A percentile compares a stretch with the other conserved stretches of the same genome.
Evolutionary conservation across 2,113 vertebrate genomes (phyloP).

Genomic region (Ascaphus truei): DNA sequence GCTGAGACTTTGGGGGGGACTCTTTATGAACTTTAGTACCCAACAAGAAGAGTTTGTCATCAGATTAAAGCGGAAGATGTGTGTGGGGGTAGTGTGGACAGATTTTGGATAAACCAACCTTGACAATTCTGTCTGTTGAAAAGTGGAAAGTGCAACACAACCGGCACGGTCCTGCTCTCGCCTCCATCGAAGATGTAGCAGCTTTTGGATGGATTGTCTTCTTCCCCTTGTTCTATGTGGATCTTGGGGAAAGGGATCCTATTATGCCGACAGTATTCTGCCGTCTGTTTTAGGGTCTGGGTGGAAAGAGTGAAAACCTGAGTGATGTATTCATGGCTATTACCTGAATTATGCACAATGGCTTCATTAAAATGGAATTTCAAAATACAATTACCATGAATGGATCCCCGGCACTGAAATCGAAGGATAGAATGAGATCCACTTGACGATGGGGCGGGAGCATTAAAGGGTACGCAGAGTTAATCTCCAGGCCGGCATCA

Average conservation of each 20-base stretch:
- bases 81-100: too few species aligned
- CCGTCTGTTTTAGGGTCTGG: conserved; percentile 40
- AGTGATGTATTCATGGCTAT: neutral
- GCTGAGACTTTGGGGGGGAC: too few species aligned
- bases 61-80: too few species aligned
- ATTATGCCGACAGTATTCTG: conserved; percentile 30
- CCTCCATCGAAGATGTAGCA: conserved; percentile 44
- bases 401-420: conserved; percentile 52
- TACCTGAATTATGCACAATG: too few species aligned
- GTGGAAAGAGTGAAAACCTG: neutral
- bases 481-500: conserved; percentile 54
- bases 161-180: neutral
- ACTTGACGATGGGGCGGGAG: conserved; percentile 29
- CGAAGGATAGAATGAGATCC: conserved; percentile 56
- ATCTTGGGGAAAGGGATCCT: conserved; percentile 40
- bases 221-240: neutral
- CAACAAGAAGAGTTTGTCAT: too few species aligned
- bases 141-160: conserved; percentile 49
- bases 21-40: too few species aligned
- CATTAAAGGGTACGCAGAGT: conserved; percentile 48
- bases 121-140: conserved; percentile 45
- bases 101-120: conserved; percentile 38
- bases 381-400: conserved; percentile 51
- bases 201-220: conserved; percentile 24
- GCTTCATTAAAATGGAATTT: neutral